These are phyloP conservation scores for Drosophila sulfurigaster DNA, from an alignment of 1,140 invertebrate species.

Conservation along the genomic window DNA sequence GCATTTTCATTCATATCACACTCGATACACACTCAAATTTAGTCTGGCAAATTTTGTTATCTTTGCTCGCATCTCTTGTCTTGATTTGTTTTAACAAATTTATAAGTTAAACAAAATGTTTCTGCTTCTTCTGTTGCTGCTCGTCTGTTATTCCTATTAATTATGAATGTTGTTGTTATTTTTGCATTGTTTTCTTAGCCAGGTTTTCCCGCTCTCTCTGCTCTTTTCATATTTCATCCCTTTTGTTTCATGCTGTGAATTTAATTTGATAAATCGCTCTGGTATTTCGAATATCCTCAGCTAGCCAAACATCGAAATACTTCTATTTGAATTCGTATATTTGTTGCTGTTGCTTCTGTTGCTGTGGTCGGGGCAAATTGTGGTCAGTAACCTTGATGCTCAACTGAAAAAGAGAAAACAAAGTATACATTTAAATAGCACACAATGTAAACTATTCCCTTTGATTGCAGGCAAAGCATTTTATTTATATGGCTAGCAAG, in stretches of 20 bases:
- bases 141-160: constrained; percentile 45
- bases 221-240: constrained; percentile 25
- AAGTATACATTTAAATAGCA: constrained; percentile 10
- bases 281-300: constrained; percentile 24
- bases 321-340: neutral
- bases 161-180: constrained; percentile 56
- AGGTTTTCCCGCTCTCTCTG: neutral
- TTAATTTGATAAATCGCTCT: constrained; percentile 37
- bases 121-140: constrained; percentile 4
- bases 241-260: constrained; percentile 32
- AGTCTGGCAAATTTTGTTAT: constrained; percentile 47
- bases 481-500: neutral
- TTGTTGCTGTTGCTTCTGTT: neutral
- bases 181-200: constrained; percentile 30
- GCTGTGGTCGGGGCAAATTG: constrained; percentile 4
- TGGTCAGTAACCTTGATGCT: constrained; percentile 25
- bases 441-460: constrained; percentile 19
- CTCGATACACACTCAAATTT: constrained; percentile 21
- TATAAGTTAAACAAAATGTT: constrained; percentile 64
- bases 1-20: neutral
- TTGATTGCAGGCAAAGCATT: constrained; percentile 14
- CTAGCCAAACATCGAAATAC: neutral
- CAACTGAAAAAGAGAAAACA: neutral
- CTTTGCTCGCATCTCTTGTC: constrained; percentile 29
- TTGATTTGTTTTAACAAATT: constrained; percentile 67